A percentile compares a stretch with the other conserved stretches of the same genome.
These are phyloP conservation scores for Mungos mungo DNA, from an alignment of 2,113 vertebrate genomes.

Conservation along the genomic window DNA sequence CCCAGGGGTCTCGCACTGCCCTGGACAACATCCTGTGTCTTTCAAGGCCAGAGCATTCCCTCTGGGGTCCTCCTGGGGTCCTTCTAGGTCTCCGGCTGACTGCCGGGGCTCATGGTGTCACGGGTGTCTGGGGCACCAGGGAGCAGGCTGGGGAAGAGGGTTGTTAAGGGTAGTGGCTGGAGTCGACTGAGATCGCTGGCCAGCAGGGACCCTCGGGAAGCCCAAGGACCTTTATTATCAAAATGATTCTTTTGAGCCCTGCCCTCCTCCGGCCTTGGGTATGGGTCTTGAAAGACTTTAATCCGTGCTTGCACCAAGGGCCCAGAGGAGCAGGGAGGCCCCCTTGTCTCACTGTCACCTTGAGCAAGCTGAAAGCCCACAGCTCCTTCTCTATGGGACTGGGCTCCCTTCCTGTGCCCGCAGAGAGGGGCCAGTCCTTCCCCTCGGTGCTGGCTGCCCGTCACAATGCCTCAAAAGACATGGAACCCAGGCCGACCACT, in stretches of 20 bases:
- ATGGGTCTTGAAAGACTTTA: not conserved
- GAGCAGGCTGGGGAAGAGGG: not conserved
- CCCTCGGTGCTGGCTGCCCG: slow-evolving; percentile 56
- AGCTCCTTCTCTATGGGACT: not conserved
- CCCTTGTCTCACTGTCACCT: not conserved
- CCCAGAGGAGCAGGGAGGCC: not conserved
- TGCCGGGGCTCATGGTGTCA: not conserved
- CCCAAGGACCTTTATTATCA: not conserved
- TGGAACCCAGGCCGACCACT: slow-evolving; percentile 70
- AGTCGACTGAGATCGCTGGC: not conserved
- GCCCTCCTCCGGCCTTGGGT: not conserved
- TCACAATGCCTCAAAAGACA: slow-evolving; percentile 75
- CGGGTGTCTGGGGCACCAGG: not conserved
- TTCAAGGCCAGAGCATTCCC: slow-evolving; percentile 37
- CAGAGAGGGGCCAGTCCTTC: not conserved
- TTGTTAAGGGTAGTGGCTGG: not conserved
- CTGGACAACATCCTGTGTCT: slow-evolving; percentile 14
- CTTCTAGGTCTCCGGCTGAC: not conserved
- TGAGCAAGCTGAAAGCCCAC: not conserved
- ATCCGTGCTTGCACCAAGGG: not conserved
- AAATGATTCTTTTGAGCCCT: not conserved
- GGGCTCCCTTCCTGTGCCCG: not conserved
- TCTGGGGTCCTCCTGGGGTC: not conserved
- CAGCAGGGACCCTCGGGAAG: not conserved
- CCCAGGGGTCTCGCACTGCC: not conserved